A percentile compares a stretch with the other conserved stretches of the same genome.
Evolutionary conservation across 2,113 vertebrate genomes (phyloP).

Genomic region (Sphyrna mokarran): DNA sequence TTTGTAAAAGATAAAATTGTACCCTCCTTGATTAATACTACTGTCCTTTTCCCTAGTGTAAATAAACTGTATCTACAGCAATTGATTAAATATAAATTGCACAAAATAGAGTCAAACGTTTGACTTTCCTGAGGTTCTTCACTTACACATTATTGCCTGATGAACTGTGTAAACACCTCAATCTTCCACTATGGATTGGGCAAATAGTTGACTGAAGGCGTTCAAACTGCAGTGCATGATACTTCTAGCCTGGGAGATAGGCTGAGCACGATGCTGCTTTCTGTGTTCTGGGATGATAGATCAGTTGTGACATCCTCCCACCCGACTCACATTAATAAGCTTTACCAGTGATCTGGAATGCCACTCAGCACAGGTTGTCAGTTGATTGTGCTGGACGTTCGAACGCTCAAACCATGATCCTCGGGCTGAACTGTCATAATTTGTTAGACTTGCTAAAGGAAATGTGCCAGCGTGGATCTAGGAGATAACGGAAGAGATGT

Average conservation of each 20-base stretch:
- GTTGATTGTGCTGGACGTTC: slow-evolving; percentile 27
- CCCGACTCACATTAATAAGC: background rate
- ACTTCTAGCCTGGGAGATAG: background rate
- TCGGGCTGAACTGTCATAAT: slow-evolving; percentile 13
- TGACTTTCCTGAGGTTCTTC: slow-evolving; percentile 10
- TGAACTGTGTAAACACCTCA: background rate
- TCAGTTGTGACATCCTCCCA: slow-evolving; percentile 31
- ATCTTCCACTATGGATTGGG: background rate
- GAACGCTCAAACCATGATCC: background rate
- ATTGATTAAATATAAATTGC: background rate
- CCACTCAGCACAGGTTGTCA: background rate
- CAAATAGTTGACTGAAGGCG: background rate
- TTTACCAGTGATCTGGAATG: slow-evolving; percentile 19
- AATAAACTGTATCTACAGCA: background rate
- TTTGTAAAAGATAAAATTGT: too few relatives aligned
- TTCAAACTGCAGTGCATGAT: background rate
- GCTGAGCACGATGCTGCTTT: background rate
- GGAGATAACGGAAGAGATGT: background rate
- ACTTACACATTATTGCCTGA: background rate
- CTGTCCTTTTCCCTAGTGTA: background rate
- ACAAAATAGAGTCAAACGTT: background rate
- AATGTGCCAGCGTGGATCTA: slow-evolving; percentile 15
- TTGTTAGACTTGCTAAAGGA: background rate
- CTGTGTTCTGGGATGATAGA: background rate
- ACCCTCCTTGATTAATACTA: too few relatives aligned